phyloP scores from a whole-genome alignment of 2,113 vertebrate species.

The Clarias macrocephalus region DNA sequence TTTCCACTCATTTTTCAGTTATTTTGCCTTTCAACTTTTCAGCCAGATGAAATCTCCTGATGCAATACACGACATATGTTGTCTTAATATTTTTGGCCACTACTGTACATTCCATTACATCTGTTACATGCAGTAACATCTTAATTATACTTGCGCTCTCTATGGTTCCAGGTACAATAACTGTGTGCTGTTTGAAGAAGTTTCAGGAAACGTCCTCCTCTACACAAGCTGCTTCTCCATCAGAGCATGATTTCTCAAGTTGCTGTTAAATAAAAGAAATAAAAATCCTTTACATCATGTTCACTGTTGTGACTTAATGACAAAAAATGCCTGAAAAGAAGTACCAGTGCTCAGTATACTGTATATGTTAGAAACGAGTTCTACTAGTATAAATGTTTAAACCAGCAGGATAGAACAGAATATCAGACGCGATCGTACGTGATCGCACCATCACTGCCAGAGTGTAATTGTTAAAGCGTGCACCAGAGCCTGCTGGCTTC shows the following conservation, averaged over 20 bases:
- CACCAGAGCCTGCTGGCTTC: slow-evolving; percentile 53
- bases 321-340: background rate
- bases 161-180: slow-evolving; percentile 1
- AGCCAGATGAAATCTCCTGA: background rate
- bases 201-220: background rate
- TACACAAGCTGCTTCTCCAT: background rate
- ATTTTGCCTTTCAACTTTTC: too few species aligned
- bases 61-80: too few species aligned
- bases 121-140: background rate
- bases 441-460: slow-evolving; percentile 40
- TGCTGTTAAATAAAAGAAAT: slow-evolving; percentile 5
- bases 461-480: slow-evolving; percentile 56
- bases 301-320: background rate
- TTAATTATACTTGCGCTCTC: slow-evolving; percentile 21
- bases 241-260: background rate
- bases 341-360: too few species aligned
- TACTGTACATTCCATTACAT: background rate
- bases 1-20: too few species aligned
- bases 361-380: background rate
- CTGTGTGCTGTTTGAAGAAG: background rate
- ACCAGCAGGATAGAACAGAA: background rate
- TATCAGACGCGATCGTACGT: background rate
- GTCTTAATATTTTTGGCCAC: too few species aligned
- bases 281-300: slow-evolving; percentile 2
- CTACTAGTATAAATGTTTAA: background rate